Base-by-base conservation (phyloP, 2,113 vertebrate species). In the Sorex araneus region DNA sequence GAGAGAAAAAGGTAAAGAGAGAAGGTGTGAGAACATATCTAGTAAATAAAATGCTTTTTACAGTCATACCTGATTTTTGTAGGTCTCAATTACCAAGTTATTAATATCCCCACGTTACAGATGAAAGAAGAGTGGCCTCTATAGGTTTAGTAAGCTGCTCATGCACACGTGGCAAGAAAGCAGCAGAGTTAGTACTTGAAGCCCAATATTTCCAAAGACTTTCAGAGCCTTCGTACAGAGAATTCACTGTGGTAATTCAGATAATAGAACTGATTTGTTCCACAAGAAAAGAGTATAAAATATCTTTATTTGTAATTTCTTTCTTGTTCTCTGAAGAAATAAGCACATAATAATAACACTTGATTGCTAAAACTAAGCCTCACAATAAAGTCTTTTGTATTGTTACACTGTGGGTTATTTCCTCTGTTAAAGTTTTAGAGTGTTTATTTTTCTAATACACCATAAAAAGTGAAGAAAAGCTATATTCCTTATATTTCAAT, bases 351-450 rank as follows among this genome's bases (percentile, higher is more conserved):
- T 84, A 90, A 89, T 84, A 94, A 76, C 40, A 8, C 64, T 84
- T 74, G 45, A 71, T 43, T 89, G 18, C 60, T 86, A 73, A 84
- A 93, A 87, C 25, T 57, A 87, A 93, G 73, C 23, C 74, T 92
- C n/a, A 81, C 74, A 94, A 92, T 75, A 75, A 82, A 83, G 12
- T 80, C 12, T 75, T 94, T 85, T 36, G 12, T 69, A 45, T 82
- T 74, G 25, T 50, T 30, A 63, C 3, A 23, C 19, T 89, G 34
- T 40, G 70, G 23, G 11, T 54, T 85, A 40, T 64, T 91, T 77
- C 60, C 79, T 45, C 40, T 74, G 25, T 70, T 83, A 45, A 54
- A 32, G 27, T 78, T 73, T 86, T 79, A 45, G 75, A 34, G 19
- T 73, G 67, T 8, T 70, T 75, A 54, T 60, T 6, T 84, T 94